Base-by-base conservation (phyloP, 2,888 invertebrate genomes). In the Drosophila paranaensis region DNA sequence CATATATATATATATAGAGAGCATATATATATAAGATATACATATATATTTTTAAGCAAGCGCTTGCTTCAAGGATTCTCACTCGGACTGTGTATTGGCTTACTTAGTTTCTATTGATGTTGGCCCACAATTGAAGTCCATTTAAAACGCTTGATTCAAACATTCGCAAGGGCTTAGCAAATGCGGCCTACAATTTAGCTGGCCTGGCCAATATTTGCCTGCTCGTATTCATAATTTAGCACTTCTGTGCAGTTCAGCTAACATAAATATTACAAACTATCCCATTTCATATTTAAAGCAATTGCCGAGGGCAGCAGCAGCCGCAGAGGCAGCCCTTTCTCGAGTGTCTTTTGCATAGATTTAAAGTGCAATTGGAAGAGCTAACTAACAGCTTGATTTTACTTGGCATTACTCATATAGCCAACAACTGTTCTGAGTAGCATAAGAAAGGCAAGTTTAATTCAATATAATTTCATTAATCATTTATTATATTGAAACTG, bases 31-130 rank as follows among this genome's bases (percentile, higher is more conserved):
- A 20, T 25, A 27, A 54, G 55, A 67, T 69, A 27, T 27, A 54
- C 45, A 56, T 62, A 60, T 69, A 54, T 58, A 67, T 69, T 56
- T 71, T 80, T 61, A 69, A 53, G 66, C 55, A 70, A 66, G 71
- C 53, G 63, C 69, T 68, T 62, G 69, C 51, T 64, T 64, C 53
- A 58, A 54, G 48, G 54, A 57, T 33, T 48, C 16, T 25, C 39
- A 30, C 25, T 45, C 20, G 8, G 39, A 16, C 39, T 60, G 20
- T 27, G 46, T 58, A 45, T 48, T 53, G 53, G 53, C 53, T 39
- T 16, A 70, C 40, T 63, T 60, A 51, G 45, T 45, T 67, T 64
- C 46, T 45, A 57, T 35, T 56, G 45, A 30, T 56, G 48, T 55
- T 60, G 46, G 45, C 55, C 58, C 56, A 76, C 61, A 77, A 67